Base-by-base conservation (phyloP, 2,888 invertebrate genomes). In the Mellilla xanthometata region DNA sequence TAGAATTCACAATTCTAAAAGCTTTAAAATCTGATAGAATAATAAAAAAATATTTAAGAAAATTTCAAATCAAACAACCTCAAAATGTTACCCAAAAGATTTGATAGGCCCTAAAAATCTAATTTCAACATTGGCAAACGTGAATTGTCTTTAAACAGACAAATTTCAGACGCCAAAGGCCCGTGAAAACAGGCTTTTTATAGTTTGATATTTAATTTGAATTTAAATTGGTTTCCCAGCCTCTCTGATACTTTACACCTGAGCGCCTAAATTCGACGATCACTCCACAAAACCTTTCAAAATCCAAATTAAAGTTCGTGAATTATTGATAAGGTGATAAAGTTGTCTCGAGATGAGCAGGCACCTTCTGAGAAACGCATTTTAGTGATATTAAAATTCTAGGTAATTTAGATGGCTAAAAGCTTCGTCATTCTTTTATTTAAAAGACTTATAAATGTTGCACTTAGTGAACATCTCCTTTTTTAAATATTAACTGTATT, bases 181-280 rank as follows among this genome's bases (percentile, higher is more conserved):
- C 12, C 22, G 6, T 39, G 8, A 32, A 40, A 36, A 27, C 22
- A 2, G 26, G 22, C 12, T 38, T 46, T 42, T 31, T 31, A 31
- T 31, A 46, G 56, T 60, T 56, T 15, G 24, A 38, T 40, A 52
- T 60, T 60, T 54, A 60, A 65, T 67, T 69, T 60, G 49, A 65
- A 70, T 65, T 62, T 52, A 63, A 70, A 68, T 72, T 60, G 65
- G 51, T 61, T 65, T 55, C 50, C 54, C 38, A 44, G 39, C 42
- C 22, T 36, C 50, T 60, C 58, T 61, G 53, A 58, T 54, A 53
- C 54, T 52, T 55, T 42, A 58, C 52, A 59, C 52, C 49, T 57
- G 44, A 52, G 39, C 23, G 28, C 32, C 31, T 28, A 7, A 49
- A 51, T 49, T 56, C 27, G 44, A 36, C 33, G 38, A 52, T 40